These are phyloP conservation scores for Disparrhopalites patrizii DNA, from an alignment of 2,888 invertebrate species.

Conservation along the genomic window DNA sequence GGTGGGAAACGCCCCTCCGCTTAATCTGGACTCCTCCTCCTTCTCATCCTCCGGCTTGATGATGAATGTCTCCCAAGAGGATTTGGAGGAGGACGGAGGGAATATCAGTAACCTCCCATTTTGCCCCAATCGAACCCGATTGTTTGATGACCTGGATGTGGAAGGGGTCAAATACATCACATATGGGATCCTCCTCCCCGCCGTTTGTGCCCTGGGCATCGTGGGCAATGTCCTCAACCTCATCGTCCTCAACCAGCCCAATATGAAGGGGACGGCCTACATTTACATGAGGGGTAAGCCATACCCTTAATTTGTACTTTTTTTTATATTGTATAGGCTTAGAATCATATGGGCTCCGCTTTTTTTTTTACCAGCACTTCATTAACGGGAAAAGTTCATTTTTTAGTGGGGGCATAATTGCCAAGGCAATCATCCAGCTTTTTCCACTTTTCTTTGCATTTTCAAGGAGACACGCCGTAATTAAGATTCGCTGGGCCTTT, in stretches of 20 bases:
- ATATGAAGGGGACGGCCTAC: conserved; percentile 74
- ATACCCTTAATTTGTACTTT: background rate
- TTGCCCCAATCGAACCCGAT: conserved; percentile 3
- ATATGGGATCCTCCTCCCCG: conserved; percentile 65
- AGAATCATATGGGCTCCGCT: too few relatives aligned
- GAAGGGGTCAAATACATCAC: conserved; percentile 56
- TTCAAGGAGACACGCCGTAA: too few relatives aligned
- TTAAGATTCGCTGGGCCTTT: too few relatives aligned
- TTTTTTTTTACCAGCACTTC: too few relatives aligned
- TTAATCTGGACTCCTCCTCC: too few relatives aligned
- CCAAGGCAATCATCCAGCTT: too few relatives aligned
- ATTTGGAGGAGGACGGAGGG: background rate
- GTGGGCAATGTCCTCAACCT: conserved; percentile 74
- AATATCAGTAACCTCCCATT: background rate
- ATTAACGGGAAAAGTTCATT: too few relatives aligned
- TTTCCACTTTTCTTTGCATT: too few relatives aligned
- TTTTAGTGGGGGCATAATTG: too few relatives aligned
- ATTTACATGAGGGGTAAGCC: conserved; percentile 70
- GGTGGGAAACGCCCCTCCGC: background rate
- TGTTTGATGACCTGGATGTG: conserved; percentile 23
- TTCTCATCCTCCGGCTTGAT: too few relatives aligned
- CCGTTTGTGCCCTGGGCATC: conserved; percentile 68
- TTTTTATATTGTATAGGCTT: background rate
- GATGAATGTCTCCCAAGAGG: too few relatives aligned
- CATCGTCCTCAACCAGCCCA: conserved; percentile 69